phyloP scores from a whole-genome alignment of 2,113 vertebrate genomes.

The Pelusios castaneus region DNA sequence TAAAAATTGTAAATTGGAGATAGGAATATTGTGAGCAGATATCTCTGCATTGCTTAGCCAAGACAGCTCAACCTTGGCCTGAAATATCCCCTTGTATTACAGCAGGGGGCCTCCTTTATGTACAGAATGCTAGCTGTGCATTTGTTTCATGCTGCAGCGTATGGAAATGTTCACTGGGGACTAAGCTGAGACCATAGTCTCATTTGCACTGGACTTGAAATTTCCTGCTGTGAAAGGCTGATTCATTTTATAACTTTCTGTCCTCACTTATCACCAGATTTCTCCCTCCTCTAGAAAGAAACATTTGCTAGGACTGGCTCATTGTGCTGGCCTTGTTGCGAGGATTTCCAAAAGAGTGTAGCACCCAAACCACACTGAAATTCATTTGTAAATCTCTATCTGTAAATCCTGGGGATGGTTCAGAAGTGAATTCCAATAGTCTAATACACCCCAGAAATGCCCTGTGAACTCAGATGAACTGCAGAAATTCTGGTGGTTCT shows the following conservation, averaged over 20 bases:
- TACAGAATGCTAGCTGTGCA: not conserved
- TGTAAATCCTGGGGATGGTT: not conserved
- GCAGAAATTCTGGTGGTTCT: not conserved
- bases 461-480: not conserved
- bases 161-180: not conserved
- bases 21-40: not conserved
- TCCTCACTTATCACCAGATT: not conserved
- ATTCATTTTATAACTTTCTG: not conserved
- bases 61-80: rapidly evolving
- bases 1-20: not conserved
- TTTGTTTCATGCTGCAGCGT: too few relatives aligned
- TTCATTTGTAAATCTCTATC: not conserved
- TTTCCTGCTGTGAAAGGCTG: not conserved
- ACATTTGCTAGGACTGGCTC: not conserved
- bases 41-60: not conserved
- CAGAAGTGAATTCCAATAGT: not conserved
- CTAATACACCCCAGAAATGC: not conserved
- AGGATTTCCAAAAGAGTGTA: not conserved
- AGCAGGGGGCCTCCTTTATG: not conserved
- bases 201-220: not conserved
- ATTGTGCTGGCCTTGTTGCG: not conserved
- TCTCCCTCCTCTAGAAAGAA: not conserved
- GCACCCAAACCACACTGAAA: not conserved
- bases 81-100: rapidly evolving
- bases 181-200: not conserved